Conservation (phyloP, 2,888 invertebrate genomes). For the Neoascia interrupta region DNA sequence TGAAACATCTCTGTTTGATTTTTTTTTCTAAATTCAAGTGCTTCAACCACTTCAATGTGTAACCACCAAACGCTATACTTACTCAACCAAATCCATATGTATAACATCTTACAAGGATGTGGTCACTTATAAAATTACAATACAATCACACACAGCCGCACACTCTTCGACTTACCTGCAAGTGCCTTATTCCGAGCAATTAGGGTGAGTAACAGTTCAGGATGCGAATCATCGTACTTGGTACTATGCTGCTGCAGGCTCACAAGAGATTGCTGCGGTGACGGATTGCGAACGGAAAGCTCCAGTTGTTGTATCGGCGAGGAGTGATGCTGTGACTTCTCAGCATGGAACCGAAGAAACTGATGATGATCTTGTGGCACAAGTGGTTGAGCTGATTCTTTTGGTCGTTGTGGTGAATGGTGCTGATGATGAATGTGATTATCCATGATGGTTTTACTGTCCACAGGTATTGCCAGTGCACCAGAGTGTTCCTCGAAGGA, state of each 20-base stretch:
- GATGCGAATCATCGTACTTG: slow-evolving; percentile 84
- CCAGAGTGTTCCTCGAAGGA: slow-evolving; percentile 9
- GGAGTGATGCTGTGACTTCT: slow-evolving; percentile 14
- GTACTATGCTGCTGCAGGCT: slow-evolving; percentile 53
- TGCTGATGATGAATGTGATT: slow-evolving; percentile 27
- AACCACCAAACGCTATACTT: too few relatives aligned
- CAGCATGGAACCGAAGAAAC: slow-evolving; percentile 12
- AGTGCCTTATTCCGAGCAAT: slow-evolving; percentile 92
- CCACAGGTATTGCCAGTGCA: slow-evolving; percentile 2
- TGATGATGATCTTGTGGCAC: slow-evolving; percentile 39
- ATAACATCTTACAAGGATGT: too few relatives aligned
- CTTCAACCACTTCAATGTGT: too few relatives aligned
- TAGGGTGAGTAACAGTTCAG: slow-evolving; percentile 91
- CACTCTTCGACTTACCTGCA: slow-evolving; percentile 85
- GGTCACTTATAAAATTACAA: too few relatives aligned
- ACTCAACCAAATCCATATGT: too few relatives aligned
- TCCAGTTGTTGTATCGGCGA: slow-evolving; percentile 4
- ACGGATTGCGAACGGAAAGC: slow-evolving; percentile 12
- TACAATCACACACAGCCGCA: too few relatives aligned
- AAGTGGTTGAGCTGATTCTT: slow-evolving; percentile 11
- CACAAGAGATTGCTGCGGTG: slow-evolving; percentile 54
- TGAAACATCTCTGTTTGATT: too few relatives aligned
- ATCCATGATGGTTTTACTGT: slow-evolving; percentile 27
- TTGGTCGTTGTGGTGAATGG: slow-evolving; percentile 4
- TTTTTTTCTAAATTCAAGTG: too few relatives aligned